Conservation (phyloP, 35 echinoderm and acorn worm species). For the Heliocidaris tuberculata region DNA sequence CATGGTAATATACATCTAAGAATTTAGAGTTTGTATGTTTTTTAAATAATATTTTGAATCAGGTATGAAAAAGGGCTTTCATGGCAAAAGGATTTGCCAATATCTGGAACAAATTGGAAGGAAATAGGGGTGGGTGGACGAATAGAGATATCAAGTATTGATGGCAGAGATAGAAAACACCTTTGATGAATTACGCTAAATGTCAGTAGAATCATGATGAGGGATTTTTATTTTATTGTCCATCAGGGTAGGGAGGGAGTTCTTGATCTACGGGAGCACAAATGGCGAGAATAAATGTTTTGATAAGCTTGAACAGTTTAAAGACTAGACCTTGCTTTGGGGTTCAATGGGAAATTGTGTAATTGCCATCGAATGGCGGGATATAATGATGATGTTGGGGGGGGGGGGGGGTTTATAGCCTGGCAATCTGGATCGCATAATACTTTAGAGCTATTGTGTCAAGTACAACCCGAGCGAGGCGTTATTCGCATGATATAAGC, state of each 20-base stretch:
- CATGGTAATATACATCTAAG: no score
- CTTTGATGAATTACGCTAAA: neutral
- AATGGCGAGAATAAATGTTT: constrained; percentile 34
- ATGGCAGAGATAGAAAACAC: neutral
- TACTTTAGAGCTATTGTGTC: neutral
- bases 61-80: neutral
- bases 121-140: neutral
- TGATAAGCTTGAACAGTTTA: neutral
- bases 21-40: no score
- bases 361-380: constrained; percentile 15
- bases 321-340: neutral
- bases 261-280: neutral
- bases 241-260: neutral
- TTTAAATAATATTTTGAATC: no score
- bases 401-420: neutral
- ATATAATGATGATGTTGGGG: neutral
- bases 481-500: constrained; percentile 22
- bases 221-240: neutral
- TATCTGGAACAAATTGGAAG: neutral
- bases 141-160: neutral
- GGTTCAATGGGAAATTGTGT: constrained; percentile 32
- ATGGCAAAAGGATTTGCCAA: neutral
- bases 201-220: neutral
- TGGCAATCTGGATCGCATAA: constrained; percentile 18
- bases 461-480: neutral